These are phyloP conservation scores for Chrysopa pallens DNA, from an alignment of 1,140 invertebrate species.

Conservation along the genomic window DNA sequence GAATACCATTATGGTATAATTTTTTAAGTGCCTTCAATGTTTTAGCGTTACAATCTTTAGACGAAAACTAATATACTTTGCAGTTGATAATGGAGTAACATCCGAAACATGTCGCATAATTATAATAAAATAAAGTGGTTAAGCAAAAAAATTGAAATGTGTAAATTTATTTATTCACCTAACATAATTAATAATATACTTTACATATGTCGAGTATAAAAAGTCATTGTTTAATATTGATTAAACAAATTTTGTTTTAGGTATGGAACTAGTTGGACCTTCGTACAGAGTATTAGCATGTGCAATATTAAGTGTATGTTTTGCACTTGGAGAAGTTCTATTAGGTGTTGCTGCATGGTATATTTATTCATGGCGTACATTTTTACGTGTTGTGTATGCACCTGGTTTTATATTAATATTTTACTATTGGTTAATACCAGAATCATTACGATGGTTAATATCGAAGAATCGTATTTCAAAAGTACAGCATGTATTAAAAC, in stretches of 20 bases:
- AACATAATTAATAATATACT: no score
- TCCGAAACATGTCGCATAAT: no score
- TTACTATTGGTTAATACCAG: constrained; percentile 37
- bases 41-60: no score
- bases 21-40: no score
- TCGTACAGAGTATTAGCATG: constrained; percentile 51
- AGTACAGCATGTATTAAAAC: constrained; percentile 34
- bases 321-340: constrained; percentile 49
- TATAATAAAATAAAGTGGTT: no score
- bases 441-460: constrained; percentile 57
- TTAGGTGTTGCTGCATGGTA: constrained; percentile 46
- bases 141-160: no score
- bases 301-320: constrained; percentile 47
- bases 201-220: no score
- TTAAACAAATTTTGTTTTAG: constrained; percentile 34
- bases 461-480: constrained; percentile 44
- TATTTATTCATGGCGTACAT: constrained; percentile 45
- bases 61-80: no score
- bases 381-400: constrained; percentile 44
- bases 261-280: constrained; percentile 58
- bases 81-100: no score
- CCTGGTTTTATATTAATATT: constrained; percentile 41
- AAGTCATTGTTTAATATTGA: constrained; percentile 15
- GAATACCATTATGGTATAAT: no score
- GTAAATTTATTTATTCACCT: no score